These are phyloP conservation scores for Hemithea aestivaria DNA, from an alignment of 2,888 invertebrate species.

Conservation along the genomic window DNA sequence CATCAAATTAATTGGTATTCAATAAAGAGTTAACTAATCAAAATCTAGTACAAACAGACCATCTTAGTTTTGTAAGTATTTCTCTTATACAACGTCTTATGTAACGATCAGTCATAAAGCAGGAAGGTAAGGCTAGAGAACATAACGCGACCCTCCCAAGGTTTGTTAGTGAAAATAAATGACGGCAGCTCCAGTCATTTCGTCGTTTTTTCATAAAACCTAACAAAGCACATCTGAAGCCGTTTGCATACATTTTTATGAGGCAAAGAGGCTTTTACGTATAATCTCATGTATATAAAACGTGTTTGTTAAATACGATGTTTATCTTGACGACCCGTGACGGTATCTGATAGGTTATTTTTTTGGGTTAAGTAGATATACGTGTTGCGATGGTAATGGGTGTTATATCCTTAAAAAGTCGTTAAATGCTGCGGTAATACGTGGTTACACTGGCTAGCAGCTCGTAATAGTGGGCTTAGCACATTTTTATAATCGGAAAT, in stretches of 20 bases:
- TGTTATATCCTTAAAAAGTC: background rate
- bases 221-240: slow-evolving; percentile 28
- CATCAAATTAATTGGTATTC: too few species aligned
- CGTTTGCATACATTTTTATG: slow-evolving; percentile 36
- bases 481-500: too few species aligned
- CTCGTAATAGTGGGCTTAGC: too few species aligned
- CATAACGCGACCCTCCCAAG: background rate
- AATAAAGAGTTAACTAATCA: too few species aligned
- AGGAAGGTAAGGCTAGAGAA: background rate
- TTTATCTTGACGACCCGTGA: slow-evolving; percentile 26
- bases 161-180: slow-evolving; percentile 26
- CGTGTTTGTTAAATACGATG: slow-evolving; percentile 22
- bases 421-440: too few species aligned
- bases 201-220: slow-evolving; percentile 23
- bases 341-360: slow-evolving; percentile 16
- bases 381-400: slow-evolving; percentile 1
- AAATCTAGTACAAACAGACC: too few species aligned
- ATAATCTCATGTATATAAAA: slow-evolving; percentile 35
- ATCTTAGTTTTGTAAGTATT: too few species aligned
- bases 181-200: slow-evolving; percentile 17
- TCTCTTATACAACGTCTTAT: too few species aligned
- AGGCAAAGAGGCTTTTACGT: slow-evolving; percentile 31
- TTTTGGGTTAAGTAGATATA: slow-evolving; percentile 6
- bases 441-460: background rate
- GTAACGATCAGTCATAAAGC: background rate